These are phyloP conservation scores for Lepidonotus clava DNA, from an alignment of 2,888 invertebrate genomes.

Conservation along the genomic window DNA sequence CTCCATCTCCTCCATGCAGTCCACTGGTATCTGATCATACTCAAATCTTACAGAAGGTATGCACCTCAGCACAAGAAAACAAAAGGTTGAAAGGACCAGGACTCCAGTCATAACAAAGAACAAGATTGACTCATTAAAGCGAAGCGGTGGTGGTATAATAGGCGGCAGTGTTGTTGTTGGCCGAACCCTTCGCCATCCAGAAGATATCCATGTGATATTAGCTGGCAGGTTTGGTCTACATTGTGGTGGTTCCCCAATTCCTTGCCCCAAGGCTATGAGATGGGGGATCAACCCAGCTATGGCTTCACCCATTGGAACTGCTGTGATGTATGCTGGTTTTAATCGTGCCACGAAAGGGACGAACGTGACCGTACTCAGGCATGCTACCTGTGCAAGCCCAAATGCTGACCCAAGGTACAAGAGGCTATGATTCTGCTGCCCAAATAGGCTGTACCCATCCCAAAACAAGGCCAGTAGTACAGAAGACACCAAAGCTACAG, in stretches of 20 bases:
- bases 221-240: not conserved
- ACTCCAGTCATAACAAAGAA: slow-evolving; percentile 58
- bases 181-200: not conserved
- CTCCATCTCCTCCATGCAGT: slow-evolving; percentile 27
- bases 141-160: slow-evolving; percentile 16
- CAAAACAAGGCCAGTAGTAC: slow-evolving; percentile 59
- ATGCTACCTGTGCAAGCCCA: slow-evolving; percentile 53
- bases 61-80: slow-evolving; percentile 57
- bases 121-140: slow-evolving; percentile 32
- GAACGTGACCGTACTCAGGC: slow-evolving; percentile 58
- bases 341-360: slow-evolving; percentile 58
- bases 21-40: slow-evolving; percentile 47
- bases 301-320: slow-evolving; percentile 59
- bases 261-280: slow-evolving; percentile 59
- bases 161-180: slow-evolving; percentile 36
- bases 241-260: slow-evolving; percentile 41
- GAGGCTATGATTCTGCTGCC: slow-evolving; percentile 55
- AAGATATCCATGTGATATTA: not conserved
- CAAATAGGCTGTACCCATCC: slow-evolving; percentile 27
- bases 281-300: slow-evolving; percentile 58
- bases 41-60: slow-evolving; percentile 22
- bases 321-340: slow-evolving; percentile 57
- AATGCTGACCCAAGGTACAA: slow-evolving; percentile 56
- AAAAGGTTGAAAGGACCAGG: slow-evolving; percentile 37
- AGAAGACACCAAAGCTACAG: slow-evolving; percentile 40